Evolutionary conservation across 2,113 vertebrate species (phyloP).

Genomic region (Mola mola): DNA sequence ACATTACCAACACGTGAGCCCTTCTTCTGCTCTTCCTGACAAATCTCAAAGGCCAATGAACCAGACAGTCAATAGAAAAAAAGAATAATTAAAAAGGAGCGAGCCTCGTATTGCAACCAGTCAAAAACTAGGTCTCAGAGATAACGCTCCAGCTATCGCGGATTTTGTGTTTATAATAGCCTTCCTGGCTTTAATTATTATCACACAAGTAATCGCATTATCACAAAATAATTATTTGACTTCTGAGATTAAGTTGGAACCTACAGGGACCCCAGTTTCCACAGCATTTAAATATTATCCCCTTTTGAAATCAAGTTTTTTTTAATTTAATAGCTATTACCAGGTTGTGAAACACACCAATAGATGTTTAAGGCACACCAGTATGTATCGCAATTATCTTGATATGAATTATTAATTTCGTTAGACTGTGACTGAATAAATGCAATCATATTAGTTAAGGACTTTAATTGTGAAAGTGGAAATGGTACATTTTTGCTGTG

Average conservation of each 20-base stretch:
- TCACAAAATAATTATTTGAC: constrained; percentile 66
- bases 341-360: constrained; percentile 60
- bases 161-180: constrained; percentile 52
- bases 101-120: constrained; percentile 14
- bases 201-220: constrained; percentile 65
- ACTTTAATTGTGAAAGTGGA: too few relatives aligned
- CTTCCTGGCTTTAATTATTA: constrained; percentile 68
- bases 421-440: constrained; percentile 47
- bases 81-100: not conserved
- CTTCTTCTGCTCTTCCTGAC: constrained; percentile 15
- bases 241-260: constrained; percentile 64
- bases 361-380: constrained; percentile 47
- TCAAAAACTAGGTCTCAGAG: constrained; percentile 39
- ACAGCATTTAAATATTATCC: constrained; percentile 53
- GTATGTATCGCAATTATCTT: constrained; percentile 64
- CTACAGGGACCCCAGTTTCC: constrained; percentile 63
- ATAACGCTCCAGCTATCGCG: constrained; percentile 16
- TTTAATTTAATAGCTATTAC: constrained; percentile 66
- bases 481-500: too few relatives aligned
- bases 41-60: too few relatives aligned
- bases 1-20: too few relatives aligned
- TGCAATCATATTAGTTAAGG: constrained; percentile 19
- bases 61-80: too few relatives aligned
- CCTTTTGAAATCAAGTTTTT: constrained; percentile 66
- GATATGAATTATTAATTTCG: constrained; percentile 66